Percentiles rank a stretch among this genome's conserved stretches.
Evolutionary conservation across 2,113 vertebrate species (phyloP).

Genomic region (Alexandromys fortis): DNA sequence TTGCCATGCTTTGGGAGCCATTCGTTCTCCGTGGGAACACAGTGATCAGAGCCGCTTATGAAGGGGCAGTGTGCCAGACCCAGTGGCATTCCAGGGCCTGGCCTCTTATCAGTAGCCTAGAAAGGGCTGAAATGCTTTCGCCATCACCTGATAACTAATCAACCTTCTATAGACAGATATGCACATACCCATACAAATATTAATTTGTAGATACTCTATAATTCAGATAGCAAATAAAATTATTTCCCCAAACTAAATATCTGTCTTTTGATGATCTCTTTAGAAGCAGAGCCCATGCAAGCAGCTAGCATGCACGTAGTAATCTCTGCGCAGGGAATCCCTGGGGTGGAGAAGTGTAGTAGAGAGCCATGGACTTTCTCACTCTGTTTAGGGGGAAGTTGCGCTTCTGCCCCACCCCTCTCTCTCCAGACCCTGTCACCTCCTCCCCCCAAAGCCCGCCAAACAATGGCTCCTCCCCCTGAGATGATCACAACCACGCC

Average conservation of each 20-base stretch:
- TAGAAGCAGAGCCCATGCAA: not conserved
- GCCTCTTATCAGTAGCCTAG: not conserved
- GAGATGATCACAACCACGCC: too few species aligned
- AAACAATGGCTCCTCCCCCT: too few species aligned
- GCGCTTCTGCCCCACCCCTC: accelerated
- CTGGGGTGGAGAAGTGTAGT: not conserved
- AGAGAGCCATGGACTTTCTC: not conserved
- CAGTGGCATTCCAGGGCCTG: too few species aligned
- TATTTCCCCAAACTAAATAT: not conserved
- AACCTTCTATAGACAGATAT: not conserved
- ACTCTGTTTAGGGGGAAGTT: too few species aligned
- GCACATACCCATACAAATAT: not conserved
- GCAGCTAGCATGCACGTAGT: too few species aligned
- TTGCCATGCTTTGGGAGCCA: accelerated
- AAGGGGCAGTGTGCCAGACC: not conserved
- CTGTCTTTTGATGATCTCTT: not conserved
- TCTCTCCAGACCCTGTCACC: too few species aligned
- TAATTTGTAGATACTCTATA: not conserved
- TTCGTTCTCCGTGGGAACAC: not conserved
- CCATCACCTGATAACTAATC: not conserved
- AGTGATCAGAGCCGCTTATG: not conserved
- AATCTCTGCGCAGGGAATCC: not conserved
- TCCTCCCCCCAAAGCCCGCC: too few species aligned
- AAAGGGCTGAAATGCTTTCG: not conserved
- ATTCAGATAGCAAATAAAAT: not conserved